A percentile compares a stretch with the other conserved stretches of the same genome.
phyloP scores from a whole-genome alignment of 2,888 invertebrate genomes.

The Leptinotarsa rubiginosa region DNA sequence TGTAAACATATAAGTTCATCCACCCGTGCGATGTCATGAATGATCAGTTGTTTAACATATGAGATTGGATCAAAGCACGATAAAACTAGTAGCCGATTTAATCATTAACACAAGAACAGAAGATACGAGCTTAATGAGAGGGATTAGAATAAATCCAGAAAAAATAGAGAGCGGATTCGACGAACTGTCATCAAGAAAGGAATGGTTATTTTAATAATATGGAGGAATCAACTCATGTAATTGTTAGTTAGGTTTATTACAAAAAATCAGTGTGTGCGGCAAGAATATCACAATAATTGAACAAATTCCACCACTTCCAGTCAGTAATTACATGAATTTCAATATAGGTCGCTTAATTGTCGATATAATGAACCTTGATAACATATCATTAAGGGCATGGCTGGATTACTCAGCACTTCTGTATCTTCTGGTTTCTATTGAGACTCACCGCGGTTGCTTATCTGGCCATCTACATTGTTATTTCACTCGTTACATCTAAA shows the following conservation, averaged over 20 bases:
- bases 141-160: neutral
- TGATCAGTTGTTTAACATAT: too few relatives aligned
- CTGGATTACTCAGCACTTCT: slow-evolving; percentile 39
- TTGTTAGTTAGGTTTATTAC: slow-evolving; percentile 9
- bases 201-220: slow-evolving; percentile 10
- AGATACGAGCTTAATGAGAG: neutral
- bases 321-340: slow-evolving; percentile 11
- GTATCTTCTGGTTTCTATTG: slow-evolving; percentile 30
- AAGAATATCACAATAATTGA: slow-evolving; percentile 16
- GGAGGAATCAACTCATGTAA: neutral
- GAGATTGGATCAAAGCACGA: too few relatives aligned
- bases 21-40: too few relatives aligned
- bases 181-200: slow-evolving; percentile 16
- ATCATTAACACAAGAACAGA: too few relatives aligned
- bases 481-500: slow-evolving; percentile 32
- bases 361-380: slow-evolving; percentile 28
- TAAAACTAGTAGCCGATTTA: too few relatives aligned
- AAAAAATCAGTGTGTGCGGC: slow-evolving; percentile 16
- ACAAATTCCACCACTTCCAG: slow-evolving; percentile 12
- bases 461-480: slow-evolving; percentile 36
- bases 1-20: too few relatives aligned
- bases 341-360: slow-evolving; percentile 28
- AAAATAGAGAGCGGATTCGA: neutral
- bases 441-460: slow-evolving; percentile 30
- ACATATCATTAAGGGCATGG: slow-evolving; percentile 28